Base-by-base conservation (phyloP, 2,113 vertebrate species). In the Gymnobelideus leadbeateri region DNA sequence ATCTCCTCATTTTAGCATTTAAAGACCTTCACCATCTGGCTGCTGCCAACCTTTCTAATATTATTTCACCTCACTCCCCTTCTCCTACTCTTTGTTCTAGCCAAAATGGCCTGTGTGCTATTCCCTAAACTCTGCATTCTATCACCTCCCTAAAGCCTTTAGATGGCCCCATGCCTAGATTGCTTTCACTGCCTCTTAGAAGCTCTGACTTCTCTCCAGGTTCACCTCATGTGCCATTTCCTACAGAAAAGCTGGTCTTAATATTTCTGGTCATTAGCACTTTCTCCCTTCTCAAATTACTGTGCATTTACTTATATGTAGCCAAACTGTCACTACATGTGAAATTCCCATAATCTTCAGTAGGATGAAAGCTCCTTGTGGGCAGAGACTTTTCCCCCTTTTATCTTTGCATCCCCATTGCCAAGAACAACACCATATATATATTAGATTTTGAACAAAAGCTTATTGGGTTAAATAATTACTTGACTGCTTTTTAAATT, bases 401-500 rank as follows among this genome's bases (percentile, higher is more conserved):
- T 43, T 84, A 23, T 43, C n/a, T 84, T 84, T 84, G 68, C n/a
- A 84, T 43, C 16, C 6, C 7, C n/a, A 84, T 8, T 8, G 37
- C 68, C n/a, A 19, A 43, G 68, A 84, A 43, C 19, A 84, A n/a
- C 16, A 43, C 7, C 16, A 21, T 84, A 84, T 84, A 84, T 5
- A 8, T 23, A 84, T 84, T 8, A 84, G n/a, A 19, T n/a, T 84
- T 8, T 43, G 68, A 84, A 84, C 68, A 84, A 84, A 84, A 23
- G 37, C n/a, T 43, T n/a, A 16, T 23, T 84, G n/a, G 68, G 21
- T 84, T 23, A 23, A 84, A 84, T 77, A 90, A 91, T 91, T 4
- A 92, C 28, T 43, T 94, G 61, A n/a, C 61, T 19, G 12, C 16
- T 97, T 94, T 57, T 51, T 96, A 94, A 28, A 57, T 93, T 84